A percentile compares a stretch with the other conserved stretches of the same genome.
These are phyloP conservation scores for Ammodytes dubius DNA, from an alignment of 2,113 vertebrate genomes.

Conservation along the genomic window DNA sequence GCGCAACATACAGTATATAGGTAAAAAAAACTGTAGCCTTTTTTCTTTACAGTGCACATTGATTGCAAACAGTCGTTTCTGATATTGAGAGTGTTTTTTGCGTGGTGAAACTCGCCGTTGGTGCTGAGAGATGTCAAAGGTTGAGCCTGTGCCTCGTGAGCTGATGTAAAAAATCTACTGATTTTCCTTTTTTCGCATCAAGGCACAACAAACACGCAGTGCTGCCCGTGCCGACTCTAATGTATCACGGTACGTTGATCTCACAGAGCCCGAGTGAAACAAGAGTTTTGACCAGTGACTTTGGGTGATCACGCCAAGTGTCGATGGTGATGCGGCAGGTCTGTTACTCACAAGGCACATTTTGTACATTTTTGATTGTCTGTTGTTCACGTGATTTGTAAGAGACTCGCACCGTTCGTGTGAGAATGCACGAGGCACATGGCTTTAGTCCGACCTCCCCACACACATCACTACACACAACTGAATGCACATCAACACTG, in stretches of 20 bases:
- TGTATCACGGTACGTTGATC: conserved; percentile 21
- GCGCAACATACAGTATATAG: conserved; percentile 69
- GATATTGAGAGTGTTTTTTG: conserved; percentile 63
- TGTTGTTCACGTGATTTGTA: conserved; percentile 60
- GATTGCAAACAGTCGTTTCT: conserved; percentile 77
- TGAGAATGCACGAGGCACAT: conserved; percentile 76
- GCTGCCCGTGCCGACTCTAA: conserved; percentile 19
- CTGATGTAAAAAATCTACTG: conserved; percentile 43
- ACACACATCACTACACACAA: conserved; percentile 64
- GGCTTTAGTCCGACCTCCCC: conserved; percentile 78
- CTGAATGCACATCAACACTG: conserved; percentile 66
- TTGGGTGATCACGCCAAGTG: conserved; percentile 64
- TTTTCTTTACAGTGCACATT: conserved; percentile 78
- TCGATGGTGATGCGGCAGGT: conserved; percentile 60
- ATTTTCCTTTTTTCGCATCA: conserved; percentile 3
- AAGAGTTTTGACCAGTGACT: conserved; percentile 55
- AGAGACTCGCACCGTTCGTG: conserved; percentile 60
- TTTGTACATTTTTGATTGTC: conserved; percentile 83
- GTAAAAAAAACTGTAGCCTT: conserved; percentile 41
- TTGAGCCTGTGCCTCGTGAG: conserved; percentile 78
- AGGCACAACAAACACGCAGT: conserved; percentile 35
- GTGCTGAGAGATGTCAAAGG: conserved; percentile 73
- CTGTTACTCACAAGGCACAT: conserved; percentile 82
- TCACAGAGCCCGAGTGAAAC: conserved; percentile 56
- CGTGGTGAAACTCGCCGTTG: conserved; percentile 56